Conservation (phyloP, 1,140 invertebrate genomes). For the Microplitis demolitor region DNA sequence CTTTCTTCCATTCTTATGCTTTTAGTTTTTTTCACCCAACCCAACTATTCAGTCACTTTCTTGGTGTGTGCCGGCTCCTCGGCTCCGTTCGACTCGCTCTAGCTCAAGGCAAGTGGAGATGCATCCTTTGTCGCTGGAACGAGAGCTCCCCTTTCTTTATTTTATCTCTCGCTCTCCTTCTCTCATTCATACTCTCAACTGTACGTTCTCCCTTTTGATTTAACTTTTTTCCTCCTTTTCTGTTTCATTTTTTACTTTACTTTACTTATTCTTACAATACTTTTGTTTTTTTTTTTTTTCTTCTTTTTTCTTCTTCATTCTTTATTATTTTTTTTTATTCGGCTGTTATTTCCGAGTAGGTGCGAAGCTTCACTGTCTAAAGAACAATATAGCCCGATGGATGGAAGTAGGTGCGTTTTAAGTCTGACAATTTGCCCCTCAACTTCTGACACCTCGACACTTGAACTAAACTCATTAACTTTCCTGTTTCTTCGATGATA, state of each 20-base stretch:
- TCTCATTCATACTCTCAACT: not conserved
- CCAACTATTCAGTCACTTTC: not conserved
- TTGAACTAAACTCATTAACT: slow-evolving; percentile 21
- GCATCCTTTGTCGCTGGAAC: slow-evolving; percentile 8
- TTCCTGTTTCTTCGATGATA: slow-evolving; percentile 7
- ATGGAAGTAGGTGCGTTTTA: not conserved
- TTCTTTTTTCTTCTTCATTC: not conserved
- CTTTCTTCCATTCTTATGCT: slow-evolving; percentile 11
- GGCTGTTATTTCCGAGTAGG: slow-evolving; percentile 1
- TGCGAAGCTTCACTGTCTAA: not conserved
- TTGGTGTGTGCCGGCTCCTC: not conserved
- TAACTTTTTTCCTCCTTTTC: not conserved
- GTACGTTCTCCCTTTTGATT: not conserved
- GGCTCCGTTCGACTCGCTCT: not conserved
- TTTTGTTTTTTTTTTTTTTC: not conserved
- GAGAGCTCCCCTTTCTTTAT: not conserved
- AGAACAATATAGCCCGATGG: slow-evolving; percentile 12
- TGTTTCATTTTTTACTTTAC: not conserved
- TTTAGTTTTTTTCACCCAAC: not conserved
- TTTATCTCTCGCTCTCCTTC: not conserved
- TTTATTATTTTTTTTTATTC: not conserved
- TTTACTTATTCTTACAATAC: not conserved
- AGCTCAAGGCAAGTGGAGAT: not conserved
- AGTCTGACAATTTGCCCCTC: slow-evolving; percentile 11
- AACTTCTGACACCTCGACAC: slow-evolving; percentile 4